Evolutionary conservation across 2,888 invertebrate genomes (phyloP), one percentile per base, ranked within the genome.

Genomic region (Patella pellucida): DNA sequence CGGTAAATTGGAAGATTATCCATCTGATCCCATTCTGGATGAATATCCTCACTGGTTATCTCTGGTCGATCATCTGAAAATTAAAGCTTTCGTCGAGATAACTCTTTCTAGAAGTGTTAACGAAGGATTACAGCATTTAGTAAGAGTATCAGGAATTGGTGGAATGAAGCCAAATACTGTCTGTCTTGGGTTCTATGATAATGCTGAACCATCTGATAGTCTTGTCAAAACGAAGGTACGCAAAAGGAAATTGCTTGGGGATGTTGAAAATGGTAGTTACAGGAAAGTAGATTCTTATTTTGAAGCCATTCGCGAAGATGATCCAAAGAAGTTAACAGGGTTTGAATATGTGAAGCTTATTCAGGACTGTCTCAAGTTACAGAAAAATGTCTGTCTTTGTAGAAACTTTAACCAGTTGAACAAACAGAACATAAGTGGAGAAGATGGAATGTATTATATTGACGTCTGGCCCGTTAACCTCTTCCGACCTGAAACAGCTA

Each of bases 391-490:
- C 15, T 96, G 97, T 85, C 90, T 99, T 11, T 98, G 97, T 87
- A 92, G 99, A 52, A 95, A 99, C 91, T 99, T 99, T 90, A 94
- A 95, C 82, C 92, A 93, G 73, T 92, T 98, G 79, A 95, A 97
- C 87, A 98, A 96, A 92, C 93, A 93, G 7, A 93, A 94, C 19
- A 94, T 96, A 3, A 93, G 94, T 76, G 94, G 94, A 94, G 95
- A 89, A n/a, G 79, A 81, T n/a, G 78, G 73, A 19, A 91, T 93
- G 73, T 93, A 94, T 5, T 96, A 95, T 92, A 97, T 99, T 76
- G 99, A 99, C 92, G 97, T 99, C 5, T 99, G 99, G 99, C 96
- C 99, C 1, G 95, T 98, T 1, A 98, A 99, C 90, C 94, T 97
- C 82, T 94, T 98, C 94, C 86, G 96, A 95, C 79, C 94, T 92